Base-by-base conservation (phyloP, 2,888 invertebrate genomes). In the Sinohyriopsis cumingii region DNA sequence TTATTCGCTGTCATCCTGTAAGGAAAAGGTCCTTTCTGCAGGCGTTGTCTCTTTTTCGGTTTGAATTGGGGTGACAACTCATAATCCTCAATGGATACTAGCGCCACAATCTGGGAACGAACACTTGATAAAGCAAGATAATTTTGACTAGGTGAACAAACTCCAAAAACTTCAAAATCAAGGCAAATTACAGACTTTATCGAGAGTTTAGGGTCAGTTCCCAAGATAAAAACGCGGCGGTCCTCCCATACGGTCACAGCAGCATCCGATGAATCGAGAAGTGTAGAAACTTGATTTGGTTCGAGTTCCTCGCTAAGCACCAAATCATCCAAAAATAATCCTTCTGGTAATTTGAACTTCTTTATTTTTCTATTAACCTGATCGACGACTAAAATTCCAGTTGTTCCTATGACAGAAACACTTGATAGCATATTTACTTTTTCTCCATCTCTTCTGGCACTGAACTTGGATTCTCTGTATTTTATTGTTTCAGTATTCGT, bases 291-390 rank as follows among this genome's bases (percentile, higher is more conserved):
- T 62, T 77, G 77, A 57, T 77, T 73, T 1, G 77, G 77, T 33
- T 77, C 75, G n/a, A 67, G 45, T 22, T 63, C 57, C 64, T 54
- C 64, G 55, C 12, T 12, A 15, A 45, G 45, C 15, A 45, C 15
- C 19, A 77, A 33, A n/a, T 75, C 75, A 57, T 66, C 64, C 53
- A 77, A 62, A 24, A 75, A 73, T 5, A 55, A 60, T 28, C 77
- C 77, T 57, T 77, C 77, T 55, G 77, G 77, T 22, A 77, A 61
- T 67, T 77, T 77, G 33, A 75, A 77, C 62, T 77, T 77, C 64
- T 77, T 77, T 24, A 77, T 18, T 45, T 71, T 72, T 59, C 57
- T 71, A 59, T 77, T 77, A 56, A 59, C 55, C 59, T 77, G 75
- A 57, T 77, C 77, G 19, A 75, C 75, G 7, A 73, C 64, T 7